phyloP scores from a whole-genome alignment of 2,888 invertebrate species.

The Agrotis ipsilon region DNA sequence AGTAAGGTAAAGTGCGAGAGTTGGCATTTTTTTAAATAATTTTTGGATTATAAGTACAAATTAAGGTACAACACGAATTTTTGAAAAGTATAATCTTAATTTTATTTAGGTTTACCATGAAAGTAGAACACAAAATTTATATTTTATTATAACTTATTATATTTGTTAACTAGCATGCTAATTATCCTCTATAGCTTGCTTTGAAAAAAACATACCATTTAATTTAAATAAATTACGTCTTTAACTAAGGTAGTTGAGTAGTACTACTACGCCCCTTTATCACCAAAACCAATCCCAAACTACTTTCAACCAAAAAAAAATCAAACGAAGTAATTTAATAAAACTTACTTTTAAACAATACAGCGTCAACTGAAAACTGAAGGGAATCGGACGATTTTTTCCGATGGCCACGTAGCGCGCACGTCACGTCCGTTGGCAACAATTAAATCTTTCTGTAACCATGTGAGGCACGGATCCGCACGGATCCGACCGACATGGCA shows the following conservation, averaged over 20 bases:
- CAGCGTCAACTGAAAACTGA: constrained; percentile 50
- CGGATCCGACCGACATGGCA: constrained; percentile 50
- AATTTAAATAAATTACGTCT: not conserved
- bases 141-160: too few species aligned
- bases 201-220: not conserved
- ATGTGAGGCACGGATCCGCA: constrained; percentile 61
- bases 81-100: too few species aligned
- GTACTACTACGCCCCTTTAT: too few species aligned
- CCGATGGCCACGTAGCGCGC: constrained; percentile 61
- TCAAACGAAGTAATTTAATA: constrained; percentile 35
- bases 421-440: constrained; percentile 76
- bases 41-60: too few species aligned
- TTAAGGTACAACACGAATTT: too few species aligned
- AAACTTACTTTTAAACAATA: constrained; percentile 46
- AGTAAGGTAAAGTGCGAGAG: constrained; percentile 10
- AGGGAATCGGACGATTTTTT: constrained; percentile 54
- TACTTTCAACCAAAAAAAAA: constrained; percentile 12
- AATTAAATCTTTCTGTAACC: constrained; percentile 76
- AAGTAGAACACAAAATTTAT: too few species aligned
- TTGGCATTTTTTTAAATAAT: too few species aligned
- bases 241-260: too few species aligned
- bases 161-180: too few species aligned
- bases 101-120: too few species aligned
- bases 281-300: not conserved
- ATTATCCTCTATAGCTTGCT: too few species aligned